Percentiles rank a stretch among this genome's conserved stretches.
Evolutionary conservation across 2,797 vertebrate genomes (phyloP).

Genomic region (Myotis findleyi): DNA sequence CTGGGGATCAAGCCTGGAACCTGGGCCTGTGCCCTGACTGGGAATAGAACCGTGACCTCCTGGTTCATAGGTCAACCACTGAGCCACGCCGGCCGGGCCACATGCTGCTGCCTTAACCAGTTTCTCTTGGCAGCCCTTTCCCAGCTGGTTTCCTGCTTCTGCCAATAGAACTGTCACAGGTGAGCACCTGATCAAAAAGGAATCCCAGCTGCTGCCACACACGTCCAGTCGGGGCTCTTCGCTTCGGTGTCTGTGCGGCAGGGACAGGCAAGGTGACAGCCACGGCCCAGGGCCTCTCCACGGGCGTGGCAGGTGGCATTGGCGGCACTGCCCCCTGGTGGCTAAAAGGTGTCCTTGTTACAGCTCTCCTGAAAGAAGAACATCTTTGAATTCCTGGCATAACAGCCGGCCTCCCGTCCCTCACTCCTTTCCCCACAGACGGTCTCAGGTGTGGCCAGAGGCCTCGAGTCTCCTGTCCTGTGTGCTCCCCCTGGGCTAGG

Average conservation of each 20-base stretch:
- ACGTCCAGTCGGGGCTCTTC: fast-evolving
- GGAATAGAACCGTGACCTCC: too few relatives aligned
- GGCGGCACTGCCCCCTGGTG: background rate
- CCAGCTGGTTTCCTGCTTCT: background rate
- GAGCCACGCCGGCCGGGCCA: background rate
- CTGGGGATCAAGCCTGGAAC: too few relatives aligned
- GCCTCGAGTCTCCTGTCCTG: background rate
- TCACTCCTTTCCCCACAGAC: fast-evolving
- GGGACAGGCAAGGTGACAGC: background rate
- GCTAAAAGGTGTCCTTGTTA: conserved; percentile 79
- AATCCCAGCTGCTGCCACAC: background rate
- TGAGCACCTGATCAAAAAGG: background rate
- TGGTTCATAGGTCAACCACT: too few relatives aligned
- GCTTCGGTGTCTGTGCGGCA: too few relatives aligned
- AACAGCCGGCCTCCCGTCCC: background rate
- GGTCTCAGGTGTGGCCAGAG: fast-evolving
- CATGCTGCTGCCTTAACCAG: background rate
- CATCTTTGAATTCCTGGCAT: background rate
- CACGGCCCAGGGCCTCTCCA: background rate
- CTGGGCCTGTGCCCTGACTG: too few relatives aligned
- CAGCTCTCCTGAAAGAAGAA: conserved; percentile 86
- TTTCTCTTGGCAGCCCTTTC: background rate
- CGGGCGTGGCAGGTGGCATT: background rate
- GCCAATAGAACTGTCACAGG: too few relatives aligned
- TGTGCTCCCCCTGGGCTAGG: too few relatives aligned